phyloP scores from a whole-genome alignment of 37 sponge, comb jelly and placozoan genomes.

The Eunapius fragilis region DNA sequence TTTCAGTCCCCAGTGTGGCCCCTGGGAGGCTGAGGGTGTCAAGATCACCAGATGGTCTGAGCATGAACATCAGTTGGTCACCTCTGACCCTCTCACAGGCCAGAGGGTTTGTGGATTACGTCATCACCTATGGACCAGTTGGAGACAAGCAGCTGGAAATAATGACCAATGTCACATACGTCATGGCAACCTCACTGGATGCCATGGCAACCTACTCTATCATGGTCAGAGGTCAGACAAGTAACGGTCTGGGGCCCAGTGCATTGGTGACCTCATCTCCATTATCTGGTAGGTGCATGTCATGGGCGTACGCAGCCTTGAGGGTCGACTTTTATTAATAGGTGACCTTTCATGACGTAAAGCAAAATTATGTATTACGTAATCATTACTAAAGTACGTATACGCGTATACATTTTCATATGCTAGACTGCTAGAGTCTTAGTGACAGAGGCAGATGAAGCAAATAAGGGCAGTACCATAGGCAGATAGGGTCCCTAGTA shows the following conservation, averaged over 20 bases:
- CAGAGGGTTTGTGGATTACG: constrained; percentile 12
- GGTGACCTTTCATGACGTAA: no score
- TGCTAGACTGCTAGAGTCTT: no score
- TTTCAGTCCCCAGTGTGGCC: constrained; percentile 1
- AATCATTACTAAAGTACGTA: no score
- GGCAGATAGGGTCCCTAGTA: no score
- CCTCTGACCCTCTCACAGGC: constrained; percentile 46
- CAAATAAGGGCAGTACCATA: no score
- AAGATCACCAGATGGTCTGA: background rate
- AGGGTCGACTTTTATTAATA: no score
- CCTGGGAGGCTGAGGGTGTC: constrained; percentile 10
- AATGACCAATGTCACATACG: background rate
- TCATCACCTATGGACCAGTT: constrained; percentile 3
- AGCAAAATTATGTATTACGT: no score
- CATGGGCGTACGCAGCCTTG: no score
- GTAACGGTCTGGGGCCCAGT: background rate
- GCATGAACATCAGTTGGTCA: constrained; percentile 23
- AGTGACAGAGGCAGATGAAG: no score
- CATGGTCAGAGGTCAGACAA: background rate
- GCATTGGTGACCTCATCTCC: background rate
- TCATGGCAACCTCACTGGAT: background rate
- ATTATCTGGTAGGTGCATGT: background rate
- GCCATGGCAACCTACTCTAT: background rate
- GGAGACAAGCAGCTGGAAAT: background rate
- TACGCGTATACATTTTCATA: no score